These are phyloP conservation scores for Cetoscarus ocellatus DNA, from an alignment of 2,797 vertebrate species.

Conservation along the genomic window DNA sequence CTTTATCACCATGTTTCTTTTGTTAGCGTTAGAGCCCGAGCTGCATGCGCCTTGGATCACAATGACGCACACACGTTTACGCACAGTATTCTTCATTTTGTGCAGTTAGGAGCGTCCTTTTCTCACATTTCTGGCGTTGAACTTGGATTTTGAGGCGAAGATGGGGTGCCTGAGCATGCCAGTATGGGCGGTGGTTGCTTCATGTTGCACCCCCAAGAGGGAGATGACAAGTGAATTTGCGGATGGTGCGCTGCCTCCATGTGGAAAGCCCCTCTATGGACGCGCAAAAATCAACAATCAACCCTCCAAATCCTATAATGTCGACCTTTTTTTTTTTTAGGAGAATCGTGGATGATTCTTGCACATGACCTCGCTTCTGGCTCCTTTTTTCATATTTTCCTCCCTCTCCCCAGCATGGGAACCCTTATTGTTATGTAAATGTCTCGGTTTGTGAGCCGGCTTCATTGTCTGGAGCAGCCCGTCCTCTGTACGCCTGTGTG, in stretches of 20 bases:
- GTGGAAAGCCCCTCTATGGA: constrained; percentile 35
- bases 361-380: neutral
- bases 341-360: neutral
- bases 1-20: constrained; percentile 55
- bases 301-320: fast-evolving
- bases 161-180: constrained; percentile 21
- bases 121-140: neutral
- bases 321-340: fast-evolving
- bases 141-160: constrained; percentile 28
- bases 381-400: neutral
- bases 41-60: constrained; percentile 35
- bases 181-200: constrained; percentile 83
- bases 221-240: constrained; percentile 61
- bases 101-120: too few relatives aligned
- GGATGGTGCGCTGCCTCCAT: constrained; percentile 57
- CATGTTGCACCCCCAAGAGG: constrained; percentile 36
- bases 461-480: constrained; percentile 61
- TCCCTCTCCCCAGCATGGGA: constrained; percentile 43
- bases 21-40: constrained; percentile 63
- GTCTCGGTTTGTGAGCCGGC: constrained; percentile 43
- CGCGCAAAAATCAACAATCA: neutral
- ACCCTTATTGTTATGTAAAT: constrained; percentile 82
- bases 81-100: too few relatives aligned
- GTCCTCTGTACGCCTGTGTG: constrained; percentile 29
- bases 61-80: neutral